Percentiles rank a stretch among this genome's conserved stretches.
Evolutionary conservation across 1,140 invertebrate genomes (phyloP).

Genomic region (Achatina immaculata): DNA sequence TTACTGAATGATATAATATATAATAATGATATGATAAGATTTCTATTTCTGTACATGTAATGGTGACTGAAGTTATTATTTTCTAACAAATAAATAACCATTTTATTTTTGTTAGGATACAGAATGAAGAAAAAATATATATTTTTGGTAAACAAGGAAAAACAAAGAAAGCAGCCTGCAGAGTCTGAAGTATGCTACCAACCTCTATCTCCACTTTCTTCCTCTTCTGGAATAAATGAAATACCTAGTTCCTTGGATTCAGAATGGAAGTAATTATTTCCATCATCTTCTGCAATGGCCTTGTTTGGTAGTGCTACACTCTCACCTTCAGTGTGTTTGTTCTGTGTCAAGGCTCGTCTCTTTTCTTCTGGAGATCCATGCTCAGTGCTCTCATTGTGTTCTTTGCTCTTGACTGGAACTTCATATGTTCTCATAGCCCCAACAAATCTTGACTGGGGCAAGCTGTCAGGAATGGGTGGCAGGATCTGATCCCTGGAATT

Average conservation of each 20-base stretch:
- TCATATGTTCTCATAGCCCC: not conserved
- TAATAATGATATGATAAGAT: no score
- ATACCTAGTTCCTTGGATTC: not conserved
- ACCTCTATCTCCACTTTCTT: not conserved
- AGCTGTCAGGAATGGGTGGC: not conserved
- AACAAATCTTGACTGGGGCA: not conserved
- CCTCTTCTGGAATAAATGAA: not conserved
- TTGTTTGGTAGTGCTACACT: not conserved
- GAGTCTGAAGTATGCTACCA: no score
- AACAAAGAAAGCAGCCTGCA: no score
- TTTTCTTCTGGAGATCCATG: not conserved
- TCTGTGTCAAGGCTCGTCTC: not conserved
- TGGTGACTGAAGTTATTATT: no score
- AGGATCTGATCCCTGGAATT: not conserved
- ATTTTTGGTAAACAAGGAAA: no score
- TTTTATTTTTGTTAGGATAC: no score
- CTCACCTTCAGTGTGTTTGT: not conserved
- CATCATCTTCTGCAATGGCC: not conserved
- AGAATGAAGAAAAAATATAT: no score
- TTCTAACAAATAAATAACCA: no score
- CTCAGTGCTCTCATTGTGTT: not conserved
- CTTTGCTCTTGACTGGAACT: not conserved
- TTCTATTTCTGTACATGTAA: no score
- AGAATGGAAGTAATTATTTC: constrained; percentile 7
- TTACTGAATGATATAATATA: no score